These are phyloP conservation scores for Paratilapia polleni DNA, from an alignment of 2,113 vertebrate genomes.

Conservation along the genomic window DNA sequence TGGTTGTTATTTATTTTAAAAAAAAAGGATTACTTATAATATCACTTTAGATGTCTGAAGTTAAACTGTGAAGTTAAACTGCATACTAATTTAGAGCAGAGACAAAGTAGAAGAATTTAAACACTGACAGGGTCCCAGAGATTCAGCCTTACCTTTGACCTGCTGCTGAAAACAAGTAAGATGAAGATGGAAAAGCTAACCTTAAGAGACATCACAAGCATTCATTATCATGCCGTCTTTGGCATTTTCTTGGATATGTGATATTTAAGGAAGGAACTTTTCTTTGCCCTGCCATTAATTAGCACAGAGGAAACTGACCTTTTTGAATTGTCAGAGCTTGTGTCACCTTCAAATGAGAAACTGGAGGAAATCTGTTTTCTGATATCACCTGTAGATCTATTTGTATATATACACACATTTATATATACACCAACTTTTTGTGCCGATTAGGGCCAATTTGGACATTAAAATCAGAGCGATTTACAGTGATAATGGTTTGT, in stretches of 20 bases:
- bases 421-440: not conserved
- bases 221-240: slow-evolving; percentile 70
- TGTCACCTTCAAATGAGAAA: slow-evolving; percentile 21
- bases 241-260: slow-evolving; percentile 60
- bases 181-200: slow-evolving; percentile 53
- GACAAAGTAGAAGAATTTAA: slow-evolving; percentile 4
- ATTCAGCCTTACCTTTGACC: slow-evolving; percentile 27
- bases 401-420: not conserved
- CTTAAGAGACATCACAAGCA: slow-evolving; percentile 55
- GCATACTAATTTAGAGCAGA: slow-evolving; percentile 48
- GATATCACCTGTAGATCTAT: not conserved
- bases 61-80: slow-evolving; percentile 4
- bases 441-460: not conserved
- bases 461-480: not conserved
- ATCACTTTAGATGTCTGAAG: not conserved
- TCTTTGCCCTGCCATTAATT: slow-evolving; percentile 58
- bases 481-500: not conserved
- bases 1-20: not conserved
- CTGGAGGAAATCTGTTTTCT: not conserved
- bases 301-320: slow-evolving; percentile 67
- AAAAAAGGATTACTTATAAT: not conserved
- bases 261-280: slow-evolving; percentile 70
- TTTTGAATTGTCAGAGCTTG: slow-evolving; percentile 52
- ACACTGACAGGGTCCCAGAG: slow-evolving; percentile 20
- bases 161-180: slow-evolving; percentile 21